A percentile compares a stretch with the other conserved stretches of the same genome.
These are phyloP conservation scores for Lysandra coridon DNA, from an alignment of 2,888 invertebrate genomes.

Conservation along the genomic window DNA sequence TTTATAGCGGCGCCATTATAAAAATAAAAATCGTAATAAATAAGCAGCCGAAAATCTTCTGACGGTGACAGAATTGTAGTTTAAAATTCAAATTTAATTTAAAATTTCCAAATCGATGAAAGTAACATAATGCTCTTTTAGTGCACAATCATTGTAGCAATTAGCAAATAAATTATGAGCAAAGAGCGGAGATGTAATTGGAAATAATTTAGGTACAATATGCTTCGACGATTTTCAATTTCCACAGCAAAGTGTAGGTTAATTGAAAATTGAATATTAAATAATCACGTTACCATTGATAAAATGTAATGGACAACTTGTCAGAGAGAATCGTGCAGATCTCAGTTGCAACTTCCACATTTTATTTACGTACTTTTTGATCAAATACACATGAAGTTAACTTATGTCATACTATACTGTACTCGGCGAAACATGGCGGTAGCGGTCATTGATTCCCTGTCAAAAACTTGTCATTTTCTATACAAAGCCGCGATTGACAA, in stretches of 20 bases:
- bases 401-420: too few species aligned
- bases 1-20: not conserved
- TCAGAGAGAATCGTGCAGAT: not conserved
- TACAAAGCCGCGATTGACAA: too few species aligned
- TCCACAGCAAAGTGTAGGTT: not conserved
- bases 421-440: too few species aligned
- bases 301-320: not conserved
- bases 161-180: not conserved
- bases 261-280: not conserved
- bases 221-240: slow-evolving; percentile 11
- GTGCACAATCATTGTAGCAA: not conserved
- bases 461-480: too few species aligned
- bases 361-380: not conserved
- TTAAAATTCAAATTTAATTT: not conserved
- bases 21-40: not conserved
- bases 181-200: slow-evolving; percentile 42
- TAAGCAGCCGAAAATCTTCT: not conserved
- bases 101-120: not conserved
- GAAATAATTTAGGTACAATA: slow-evolving; percentile 31
- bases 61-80: not conserved
- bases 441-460: too few species aligned
- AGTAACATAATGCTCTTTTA: not conserved
- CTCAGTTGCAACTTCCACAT: not conserved
- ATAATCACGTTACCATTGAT: not conserved
- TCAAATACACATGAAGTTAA: not conserved